A percentile compares a stretch with the other conserved stretches of the same genome.
Conservation (phyloP, 2,888 invertebrate genomes). For the Mycalesis mineus region DNA sequence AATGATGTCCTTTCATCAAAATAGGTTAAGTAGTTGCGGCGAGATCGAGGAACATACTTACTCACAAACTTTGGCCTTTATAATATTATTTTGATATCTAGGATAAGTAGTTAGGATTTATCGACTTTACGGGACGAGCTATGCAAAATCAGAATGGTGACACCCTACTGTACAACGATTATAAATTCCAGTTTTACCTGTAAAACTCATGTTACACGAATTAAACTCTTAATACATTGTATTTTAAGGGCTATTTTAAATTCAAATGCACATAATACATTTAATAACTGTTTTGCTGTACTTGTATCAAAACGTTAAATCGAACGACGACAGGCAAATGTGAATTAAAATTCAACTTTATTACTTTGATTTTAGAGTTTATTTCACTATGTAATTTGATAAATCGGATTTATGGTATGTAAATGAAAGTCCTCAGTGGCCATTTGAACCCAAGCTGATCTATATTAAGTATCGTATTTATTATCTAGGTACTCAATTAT, state of each 20-base stretch:
- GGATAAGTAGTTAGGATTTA: too few species aligned
- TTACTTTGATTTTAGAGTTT: neutral
- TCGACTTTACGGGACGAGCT: neutral
- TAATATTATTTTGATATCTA: too few species aligned
- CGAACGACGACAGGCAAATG: neutral
- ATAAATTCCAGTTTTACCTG: neutral
- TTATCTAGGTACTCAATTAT: too few species aligned
- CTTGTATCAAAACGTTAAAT: neutral
- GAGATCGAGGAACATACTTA: too few species aligned
- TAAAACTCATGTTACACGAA: neutral
- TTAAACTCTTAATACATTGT: neutral
- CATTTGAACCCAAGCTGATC: neutral
- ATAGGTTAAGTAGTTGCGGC: too few species aligned
- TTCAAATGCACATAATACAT: neutral
- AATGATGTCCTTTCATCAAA: too few species aligned
- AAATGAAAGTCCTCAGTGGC: neutral
- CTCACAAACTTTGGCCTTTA: too few species aligned
- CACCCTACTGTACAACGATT: neutral
- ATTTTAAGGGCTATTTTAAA: neutral
- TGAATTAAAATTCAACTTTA: neutral
- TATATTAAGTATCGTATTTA: too few species aligned
- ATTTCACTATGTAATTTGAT: neutral
- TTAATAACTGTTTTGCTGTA: neutral
- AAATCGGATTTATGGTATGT: slow-evolving; percentile 6
- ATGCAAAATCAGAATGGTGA: neutral